A percentile compares a stretch with the other conserved stretches of the same genome.
These are phyloP conservation scores for Naja naja DNA, from an alignment of 2,113 vertebrate species.

Conservation along the genomic window DNA sequence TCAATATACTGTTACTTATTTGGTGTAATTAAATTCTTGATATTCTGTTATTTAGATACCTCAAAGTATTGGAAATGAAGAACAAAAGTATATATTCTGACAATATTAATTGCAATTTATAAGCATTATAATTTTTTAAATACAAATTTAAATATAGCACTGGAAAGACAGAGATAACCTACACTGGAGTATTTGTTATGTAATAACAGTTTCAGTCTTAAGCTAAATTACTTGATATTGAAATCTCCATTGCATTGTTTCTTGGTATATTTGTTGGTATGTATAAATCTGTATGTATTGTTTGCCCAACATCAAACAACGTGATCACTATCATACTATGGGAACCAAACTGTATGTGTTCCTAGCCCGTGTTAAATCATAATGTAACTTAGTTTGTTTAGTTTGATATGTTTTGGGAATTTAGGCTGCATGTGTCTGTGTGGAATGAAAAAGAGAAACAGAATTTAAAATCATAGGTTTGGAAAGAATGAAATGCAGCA, in stretches of 20 bases:
- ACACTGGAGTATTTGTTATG: background rate
- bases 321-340: background rate
- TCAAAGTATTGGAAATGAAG: background rate
- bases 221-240: background rate
- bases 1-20: background rate
- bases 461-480: constrained; percentile 31
- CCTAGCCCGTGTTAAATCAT: background rate
- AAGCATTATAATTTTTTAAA: background rate
- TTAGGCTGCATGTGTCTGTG: background rate
- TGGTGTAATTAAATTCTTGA: background rate
- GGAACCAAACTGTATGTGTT: background rate
- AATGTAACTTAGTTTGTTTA: background rate
- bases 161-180: background rate
- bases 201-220: background rate
- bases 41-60: background rate
- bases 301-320: background rate
- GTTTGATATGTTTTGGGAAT: background rate
- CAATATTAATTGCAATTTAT: background rate
- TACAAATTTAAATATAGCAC: background rate
- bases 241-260: background rate
- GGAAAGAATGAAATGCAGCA: constrained; percentile 22
- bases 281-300: background rate
- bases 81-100: background rate
- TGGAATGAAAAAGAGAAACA: background rate
- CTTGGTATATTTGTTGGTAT: background rate